A percentile compares a stretch with the other conserved stretches of the same genome.
These are phyloP conservation scores for Torymus texanus DNA, from an alignment of 2,888 invertebrate species.

Conservation along the genomic window DNA sequence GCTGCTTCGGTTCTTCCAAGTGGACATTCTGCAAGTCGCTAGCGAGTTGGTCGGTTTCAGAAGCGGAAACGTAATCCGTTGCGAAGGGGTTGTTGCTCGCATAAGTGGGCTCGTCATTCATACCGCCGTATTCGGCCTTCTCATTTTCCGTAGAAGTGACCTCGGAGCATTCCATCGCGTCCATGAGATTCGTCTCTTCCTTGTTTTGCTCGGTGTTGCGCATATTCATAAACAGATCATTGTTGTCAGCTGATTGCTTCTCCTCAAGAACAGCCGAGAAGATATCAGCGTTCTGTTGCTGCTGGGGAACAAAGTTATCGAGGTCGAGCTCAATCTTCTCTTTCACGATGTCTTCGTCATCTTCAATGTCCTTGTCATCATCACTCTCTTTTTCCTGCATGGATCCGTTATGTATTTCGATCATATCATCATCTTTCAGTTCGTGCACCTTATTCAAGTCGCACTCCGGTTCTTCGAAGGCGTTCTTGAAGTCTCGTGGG, in stretches of 20 bases:
- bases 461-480: slow-evolving; percentile 63
- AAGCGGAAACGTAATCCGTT: slow-evolving; percentile 41
- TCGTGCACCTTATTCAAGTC: slow-evolving; percentile 77
- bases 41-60: slow-evolving; percentile 12
- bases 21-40: slow-evolving; percentile 20
- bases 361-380: slow-evolving; percentile 50
- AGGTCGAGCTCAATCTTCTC: slow-evolving; percentile 48
- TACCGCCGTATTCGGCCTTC: background rate
- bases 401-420: slow-evolving; percentile 50
- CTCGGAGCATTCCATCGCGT: slow-evolving; percentile 15
- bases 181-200: slow-evolving; percentile 7
- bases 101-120: slow-evolving; percentile 14
- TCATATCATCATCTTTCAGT: slow-evolving; percentile 65
- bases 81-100: slow-evolving; percentile 46
- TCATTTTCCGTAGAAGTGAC: slow-evolving; percentile 2
- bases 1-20: slow-evolving; percentile 9
- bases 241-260: slow-evolving; percentile 42
- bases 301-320: slow-evolving; percentile 38
- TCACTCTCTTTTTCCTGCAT: slow-evolving; percentile 35
- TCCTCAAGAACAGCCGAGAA: slow-evolving; percentile 46
- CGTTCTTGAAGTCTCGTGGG: slow-evolving; percentile 67
- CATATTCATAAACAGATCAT: slow-evolving; percentile 51
- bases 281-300: slow-evolving; percentile 43
- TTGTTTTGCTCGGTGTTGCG: slow-evolving; percentile 38
- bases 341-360: slow-evolving; percentile 34